Conservation (phyloP, 2,888 invertebrate genomes). For the Trissolcus japonicus region DNA sequence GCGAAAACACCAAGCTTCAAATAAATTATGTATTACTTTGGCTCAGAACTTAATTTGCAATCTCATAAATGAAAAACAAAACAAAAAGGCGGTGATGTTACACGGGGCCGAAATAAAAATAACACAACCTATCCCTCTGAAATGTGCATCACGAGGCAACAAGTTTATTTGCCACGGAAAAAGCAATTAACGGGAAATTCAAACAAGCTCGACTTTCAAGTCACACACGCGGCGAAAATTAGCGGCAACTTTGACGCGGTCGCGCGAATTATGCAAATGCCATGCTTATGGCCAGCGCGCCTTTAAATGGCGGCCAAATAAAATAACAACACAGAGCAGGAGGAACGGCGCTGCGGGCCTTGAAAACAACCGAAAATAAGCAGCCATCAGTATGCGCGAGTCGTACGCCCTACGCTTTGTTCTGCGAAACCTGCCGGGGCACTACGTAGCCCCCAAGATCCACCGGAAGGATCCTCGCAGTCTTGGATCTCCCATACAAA, state of each 20-base stretch:
- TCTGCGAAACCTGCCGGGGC: constrained; percentile 40
- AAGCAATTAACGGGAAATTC: constrained; percentile 17
- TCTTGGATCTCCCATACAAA: constrained; percentile 71
- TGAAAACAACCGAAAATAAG: constrained; percentile 54
- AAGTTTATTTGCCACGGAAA: constrained; percentile 9
- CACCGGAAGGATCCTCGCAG: constrained; percentile 67
- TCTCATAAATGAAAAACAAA: not conserved
- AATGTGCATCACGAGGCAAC: not conserved
- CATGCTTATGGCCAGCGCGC: constrained; percentile 11
- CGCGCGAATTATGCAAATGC: constrained; percentile 49
- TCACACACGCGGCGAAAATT: constrained; percentile 24
- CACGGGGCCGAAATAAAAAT: not conserved
- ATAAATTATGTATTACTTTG: too few relatives aligned
- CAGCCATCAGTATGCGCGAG: constrained; percentile 59
- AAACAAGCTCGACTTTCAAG: constrained; percentile 31
- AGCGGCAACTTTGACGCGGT: constrained; percentile 43
- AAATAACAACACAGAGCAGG: constrained; percentile 25
- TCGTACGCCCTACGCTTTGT: constrained; percentile 47
- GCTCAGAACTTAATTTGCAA: too few relatives aligned
- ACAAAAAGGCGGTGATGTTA: not conserved
- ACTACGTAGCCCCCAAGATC: constrained; percentile 37
- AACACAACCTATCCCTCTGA: not conserved
- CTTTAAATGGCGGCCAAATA: constrained; percentile 46
- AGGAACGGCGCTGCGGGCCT: constrained; percentile 17
- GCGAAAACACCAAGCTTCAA: too few relatives aligned